phyloP scores from a whole-genome alignment of 2,113 vertebrate species.

The Phalacrocorax carbo region DNA sequence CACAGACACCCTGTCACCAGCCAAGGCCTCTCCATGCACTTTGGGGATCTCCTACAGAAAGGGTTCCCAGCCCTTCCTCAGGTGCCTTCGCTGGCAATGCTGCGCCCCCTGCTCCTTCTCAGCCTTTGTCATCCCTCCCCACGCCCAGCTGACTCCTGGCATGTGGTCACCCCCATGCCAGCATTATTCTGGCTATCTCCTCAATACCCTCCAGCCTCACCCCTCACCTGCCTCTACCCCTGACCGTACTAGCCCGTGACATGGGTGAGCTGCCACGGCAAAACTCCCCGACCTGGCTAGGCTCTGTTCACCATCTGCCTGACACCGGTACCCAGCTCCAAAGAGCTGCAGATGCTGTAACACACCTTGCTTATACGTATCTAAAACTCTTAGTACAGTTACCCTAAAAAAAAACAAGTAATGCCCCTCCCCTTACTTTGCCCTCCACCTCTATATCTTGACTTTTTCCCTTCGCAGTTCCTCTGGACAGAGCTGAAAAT shows the following conservation, averaged over 20 bases:
- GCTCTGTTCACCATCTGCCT: accelerated
- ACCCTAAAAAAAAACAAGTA: neutral
- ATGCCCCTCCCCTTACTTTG: neutral
- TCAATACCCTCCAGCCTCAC: neutral
- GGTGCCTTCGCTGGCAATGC: neutral
- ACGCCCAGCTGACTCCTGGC: neutral
- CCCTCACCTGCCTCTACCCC: neutral
- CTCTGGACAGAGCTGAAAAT: neutral
- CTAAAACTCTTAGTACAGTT: neutral
- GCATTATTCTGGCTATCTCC: neutral
- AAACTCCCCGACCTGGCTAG: neutral
- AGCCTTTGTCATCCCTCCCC: neutral
- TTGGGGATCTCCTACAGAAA: neutral
- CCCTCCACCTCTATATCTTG: neutral
- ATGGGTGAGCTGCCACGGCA: neutral
- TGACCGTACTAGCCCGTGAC: accelerated
- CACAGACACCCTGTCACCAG: neutral
- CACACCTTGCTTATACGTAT: accelerated
- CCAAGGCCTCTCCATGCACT: neutral
- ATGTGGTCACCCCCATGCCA: neutral
- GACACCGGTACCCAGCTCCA: neutral
- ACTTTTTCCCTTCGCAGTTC: neutral
- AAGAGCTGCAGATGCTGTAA: neutral
- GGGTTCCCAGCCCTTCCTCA: neutral
- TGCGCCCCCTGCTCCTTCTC: neutral